Evolutionary conservation across 2,113 vertebrate species (phyloP).

Genomic region (Hirundichthys speculiger): DNA sequence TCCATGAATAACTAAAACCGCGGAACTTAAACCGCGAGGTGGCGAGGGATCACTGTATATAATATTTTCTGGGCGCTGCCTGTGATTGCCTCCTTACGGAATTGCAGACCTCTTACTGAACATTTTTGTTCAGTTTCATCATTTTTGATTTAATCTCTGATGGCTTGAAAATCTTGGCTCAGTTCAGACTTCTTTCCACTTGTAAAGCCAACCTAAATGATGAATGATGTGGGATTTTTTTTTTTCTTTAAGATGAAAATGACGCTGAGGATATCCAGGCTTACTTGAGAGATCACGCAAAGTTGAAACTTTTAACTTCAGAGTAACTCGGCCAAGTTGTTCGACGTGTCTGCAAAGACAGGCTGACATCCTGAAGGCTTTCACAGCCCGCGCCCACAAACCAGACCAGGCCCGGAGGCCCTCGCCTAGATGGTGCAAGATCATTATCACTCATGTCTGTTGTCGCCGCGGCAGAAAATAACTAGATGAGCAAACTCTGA

Average conservation of each 20-base stretch:
- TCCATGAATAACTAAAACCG: no score
- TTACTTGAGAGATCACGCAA: not conserved
- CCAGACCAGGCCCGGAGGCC: slow-evolving; percentile 30
- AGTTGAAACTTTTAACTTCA: slow-evolving; percentile 17
- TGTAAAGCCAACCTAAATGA: no score
- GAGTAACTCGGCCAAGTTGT: not conserved
- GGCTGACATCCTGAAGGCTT: slow-evolving; percentile 51
- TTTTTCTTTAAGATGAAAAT: no score
- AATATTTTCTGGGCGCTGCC: slow-evolving; percentile 9
- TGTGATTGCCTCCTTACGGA: slow-evolving; percentile 28
- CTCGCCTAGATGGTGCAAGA: slow-evolving; percentile 50
- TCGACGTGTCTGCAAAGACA: slow-evolving; percentile 15
- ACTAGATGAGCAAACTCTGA: not conserved
- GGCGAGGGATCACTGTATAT: not conserved
- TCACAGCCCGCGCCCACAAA: slow-evolving; percentile 47
- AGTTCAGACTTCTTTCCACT: no score
- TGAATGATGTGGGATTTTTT: no score
- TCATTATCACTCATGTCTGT: slow-evolving; percentile 57
- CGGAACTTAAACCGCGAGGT: not conserved
- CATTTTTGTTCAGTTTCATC: slow-evolving; percentile 9
- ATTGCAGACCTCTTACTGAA: slow-evolving; percentile 23
- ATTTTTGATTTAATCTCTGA: not conserved
- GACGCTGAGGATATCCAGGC: not conserved
- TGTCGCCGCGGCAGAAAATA: slow-evolving; percentile 7
- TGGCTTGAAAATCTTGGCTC: not conserved